Evolutionary conservation across 2,113 vertebrate species (phyloP), one percentile per base, ranked within the genome.

Genomic region (Sprattus sprattus): DNA sequence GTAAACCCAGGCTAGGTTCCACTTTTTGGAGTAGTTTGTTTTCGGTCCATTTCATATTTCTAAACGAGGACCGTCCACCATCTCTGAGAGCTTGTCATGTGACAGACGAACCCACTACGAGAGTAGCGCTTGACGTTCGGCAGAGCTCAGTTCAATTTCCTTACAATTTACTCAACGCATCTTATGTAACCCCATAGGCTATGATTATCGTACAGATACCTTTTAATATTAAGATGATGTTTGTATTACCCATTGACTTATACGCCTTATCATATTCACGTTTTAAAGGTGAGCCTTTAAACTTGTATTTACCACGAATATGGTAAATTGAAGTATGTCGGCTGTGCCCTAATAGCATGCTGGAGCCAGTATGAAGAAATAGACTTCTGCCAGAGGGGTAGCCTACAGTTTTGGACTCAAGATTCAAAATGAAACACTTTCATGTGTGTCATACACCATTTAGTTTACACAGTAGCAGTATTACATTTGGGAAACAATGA

Each of bases 21-120:
- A 78, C 71, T 78, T 78, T 78, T 78, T 32, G 28, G 25, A 78
- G 71, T 78, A 39, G 71, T 78, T 78, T 78, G 71, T 78, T 28
- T 78, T 32, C 71, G 71, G 71, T 78, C 28, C 82, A 85, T 85
- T n/a, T 83, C 81, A 84, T 81, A 54, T 54, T 85, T 84, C 25
- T 75, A 80, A 71, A 39, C 54, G 83, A 81, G 86, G 82, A 64
- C 75, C 88, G 46, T 86, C 89, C 75, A 86, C 83, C 86, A 67
- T 88, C 86, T 86, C 84, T 85, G 85, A 22, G 84, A 82, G 82
- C 57, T 64, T 49, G 81, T 91, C 90, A 91, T 85, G 88, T 91
- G 86, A 88, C 88, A 67, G 49, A 50, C 45, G 64, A 54, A 71
- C 75, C 52, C 71, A 64, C 64, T 71, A 85, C 81, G 86, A 71